Evolutionary conservation across 2,113 vertebrate species (phyloP).

Genomic region (Megaceryle torquata): DNA sequence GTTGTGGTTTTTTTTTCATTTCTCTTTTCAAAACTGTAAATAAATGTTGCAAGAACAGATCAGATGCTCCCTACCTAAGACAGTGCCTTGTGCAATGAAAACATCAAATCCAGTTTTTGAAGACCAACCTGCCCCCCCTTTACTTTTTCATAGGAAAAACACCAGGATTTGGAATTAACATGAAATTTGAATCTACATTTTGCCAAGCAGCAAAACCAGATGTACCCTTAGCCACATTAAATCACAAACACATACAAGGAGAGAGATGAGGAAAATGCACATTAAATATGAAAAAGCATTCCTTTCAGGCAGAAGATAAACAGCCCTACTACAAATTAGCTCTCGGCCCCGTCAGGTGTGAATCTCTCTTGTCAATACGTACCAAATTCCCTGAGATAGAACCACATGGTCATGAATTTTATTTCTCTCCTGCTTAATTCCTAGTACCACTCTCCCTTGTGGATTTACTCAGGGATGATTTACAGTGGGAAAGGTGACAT

Average conservation of each 20-base stretch:
- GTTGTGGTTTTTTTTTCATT: neutral
- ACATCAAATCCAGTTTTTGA: slow-evolving; percentile 28
- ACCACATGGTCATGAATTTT: slow-evolving; percentile 73
- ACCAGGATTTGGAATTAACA: neutral
- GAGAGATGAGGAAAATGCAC: slow-evolving; percentile 40
- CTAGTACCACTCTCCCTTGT: slow-evolving; percentile 72
- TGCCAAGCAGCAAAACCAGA: slow-evolving; percentile 22
- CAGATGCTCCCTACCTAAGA: neutral
- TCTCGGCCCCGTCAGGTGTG: slow-evolving; percentile 68
- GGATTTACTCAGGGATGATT: slow-evolving; percentile 74
- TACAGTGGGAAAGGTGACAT: slow-evolving; percentile 78
- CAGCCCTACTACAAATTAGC: slow-evolving; percentile 66
- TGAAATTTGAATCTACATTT: neutral
- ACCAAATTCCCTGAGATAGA: slow-evolving; percentile 69
- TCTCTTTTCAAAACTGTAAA: slow-evolving; percentile 31
- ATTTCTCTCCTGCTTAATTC: slow-evolving; percentile 71
- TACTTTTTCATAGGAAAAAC: neutral
- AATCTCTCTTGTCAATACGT: slow-evolving; percentile 69
- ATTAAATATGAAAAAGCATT: slow-evolving; percentile 69
- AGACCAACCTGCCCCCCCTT: slow-evolving; percentile 40
- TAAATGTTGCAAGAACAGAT: neutral
- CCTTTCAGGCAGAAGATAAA: slow-evolving; percentile 67
- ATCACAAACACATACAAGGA: slow-evolving; percentile 23
- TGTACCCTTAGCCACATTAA: neutral
- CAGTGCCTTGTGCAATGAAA: neutral